Evolutionary conservation across 2,797 vertebrate genomes (phyloP).

Genomic region (Spheniscus humboldti): DNA sequence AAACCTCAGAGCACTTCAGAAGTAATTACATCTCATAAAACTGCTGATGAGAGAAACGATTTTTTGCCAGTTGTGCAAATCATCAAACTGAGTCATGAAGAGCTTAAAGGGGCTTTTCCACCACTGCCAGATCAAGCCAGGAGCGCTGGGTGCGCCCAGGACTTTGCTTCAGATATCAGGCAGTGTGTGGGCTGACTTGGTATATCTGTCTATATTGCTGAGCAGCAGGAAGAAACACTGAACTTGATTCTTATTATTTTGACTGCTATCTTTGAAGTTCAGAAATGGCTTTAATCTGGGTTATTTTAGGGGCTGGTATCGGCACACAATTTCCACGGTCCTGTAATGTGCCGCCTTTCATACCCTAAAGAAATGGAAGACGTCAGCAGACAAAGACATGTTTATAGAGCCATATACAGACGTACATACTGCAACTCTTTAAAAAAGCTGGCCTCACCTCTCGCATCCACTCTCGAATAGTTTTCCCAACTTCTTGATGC

Average conservation of each 20-base stretch:
- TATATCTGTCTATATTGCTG: too few species aligned
- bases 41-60: neutral
- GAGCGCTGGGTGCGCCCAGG: neutral
- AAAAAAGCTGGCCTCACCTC: conserved; percentile 78
- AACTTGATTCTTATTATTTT: neutral
- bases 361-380: neutral
- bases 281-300: neutral
- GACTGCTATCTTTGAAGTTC: neutral
- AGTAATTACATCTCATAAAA: neutral
- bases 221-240: neutral
- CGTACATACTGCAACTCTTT: neutral
- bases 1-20: neutral
- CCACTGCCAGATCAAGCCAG: neutral
- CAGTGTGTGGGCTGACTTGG: neutral
- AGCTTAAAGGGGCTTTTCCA: neutral
- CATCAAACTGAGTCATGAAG: neutral
- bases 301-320: conserved; percentile 14
- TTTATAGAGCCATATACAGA: neutral
- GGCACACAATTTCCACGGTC: neutral
- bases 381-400: conserved; percentile 1
- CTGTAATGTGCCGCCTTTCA: neutral
- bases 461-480: conserved; percentile 94
- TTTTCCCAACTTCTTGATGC: conserved; percentile 94
- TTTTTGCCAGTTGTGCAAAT: neutral
- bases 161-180: neutral